Conservation (phyloP, 1,140 invertebrate genomes). For the Drosophila teissieri region DNA sequence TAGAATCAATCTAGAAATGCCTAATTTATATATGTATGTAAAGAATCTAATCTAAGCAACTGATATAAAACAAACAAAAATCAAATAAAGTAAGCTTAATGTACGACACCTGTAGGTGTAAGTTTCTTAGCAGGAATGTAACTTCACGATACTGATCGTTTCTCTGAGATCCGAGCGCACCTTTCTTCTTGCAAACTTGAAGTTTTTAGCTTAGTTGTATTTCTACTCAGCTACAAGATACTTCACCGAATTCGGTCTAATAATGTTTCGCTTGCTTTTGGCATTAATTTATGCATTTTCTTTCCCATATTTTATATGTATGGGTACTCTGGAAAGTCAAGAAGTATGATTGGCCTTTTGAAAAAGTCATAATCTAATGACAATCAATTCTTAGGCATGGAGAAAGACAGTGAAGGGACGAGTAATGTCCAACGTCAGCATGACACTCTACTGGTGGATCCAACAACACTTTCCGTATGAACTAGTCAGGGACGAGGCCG, state of each 20-base stretch:
- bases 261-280: background rate
- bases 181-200: background rate
- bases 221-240: background rate
- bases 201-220: background rate
- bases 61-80: slow-evolving; percentile 63
- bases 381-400: background rate
- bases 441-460: background rate
- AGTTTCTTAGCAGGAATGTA: slow-evolving; percentile 15
- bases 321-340: background rate
- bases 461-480: background rate
- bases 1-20: slow-evolving; percentile 64
- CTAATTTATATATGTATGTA: slow-evolving; percentile 81
- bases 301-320: background rate
- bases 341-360: background rate
- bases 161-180: too few species aligned
- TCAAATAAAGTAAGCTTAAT: slow-evolving; percentile 75
- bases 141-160: background rate
- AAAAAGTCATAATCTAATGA: background rate
- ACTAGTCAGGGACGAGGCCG: background rate
- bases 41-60: slow-evolving; percentile 72
- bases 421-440: slow-evolving; percentile 25
- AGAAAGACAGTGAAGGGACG: slow-evolving; percentile 1
- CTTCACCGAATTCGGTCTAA: background rate
- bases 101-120: slow-evolving; percentile 39
- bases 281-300: background rate